These are phyloP conservation scores for Eublepharis macularius DNA, from an alignment of 2,113 vertebrate species.

Conservation along the genomic window DNA sequence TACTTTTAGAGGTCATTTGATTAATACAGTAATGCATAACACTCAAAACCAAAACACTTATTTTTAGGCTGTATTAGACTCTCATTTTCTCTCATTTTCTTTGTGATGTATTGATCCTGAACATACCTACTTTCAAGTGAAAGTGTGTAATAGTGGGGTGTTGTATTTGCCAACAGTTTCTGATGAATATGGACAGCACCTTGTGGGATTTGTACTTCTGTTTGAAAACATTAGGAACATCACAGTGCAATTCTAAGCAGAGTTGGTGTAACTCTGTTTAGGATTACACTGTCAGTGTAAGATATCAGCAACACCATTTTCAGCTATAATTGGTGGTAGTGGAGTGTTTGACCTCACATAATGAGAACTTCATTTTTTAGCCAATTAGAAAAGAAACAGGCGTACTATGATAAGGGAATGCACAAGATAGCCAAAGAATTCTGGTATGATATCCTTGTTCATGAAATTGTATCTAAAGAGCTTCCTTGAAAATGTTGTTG, in stretches of 20 bases:
- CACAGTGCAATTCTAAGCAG: too few relatives aligned
- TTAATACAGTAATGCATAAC: too few relatives aligned
- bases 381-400: not conserved
- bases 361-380: not conserved
- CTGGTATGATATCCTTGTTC: not conserved
- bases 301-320: not conserved
- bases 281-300: not conserved
- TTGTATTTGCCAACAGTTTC: slow-evolving; percentile 65
- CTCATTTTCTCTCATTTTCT: not conserved
- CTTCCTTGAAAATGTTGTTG: slow-evolving; percentile 10
- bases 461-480: not conserved
- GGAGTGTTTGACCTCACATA: not conserved
- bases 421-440: not conserved
- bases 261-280: too few relatives aligned
- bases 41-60: too few relatives aligned
- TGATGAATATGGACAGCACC: slow-evolving; percentile 57
- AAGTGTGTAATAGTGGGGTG: slow-evolving; percentile 60
- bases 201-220: not conserved
- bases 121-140: slow-evolving; percentile 26
- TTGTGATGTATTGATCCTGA: not conserved
- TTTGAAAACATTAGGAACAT: not conserved
- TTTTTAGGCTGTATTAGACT: too few relatives aligned
- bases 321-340: not conserved
- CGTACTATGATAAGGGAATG: not conserved
- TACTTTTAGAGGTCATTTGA: slow-evolving; percentile 26